Evolutionary conservation across 1,140 invertebrate species (phyloP).

Genomic region (Diabrotica undecimpunctata): DNA sequence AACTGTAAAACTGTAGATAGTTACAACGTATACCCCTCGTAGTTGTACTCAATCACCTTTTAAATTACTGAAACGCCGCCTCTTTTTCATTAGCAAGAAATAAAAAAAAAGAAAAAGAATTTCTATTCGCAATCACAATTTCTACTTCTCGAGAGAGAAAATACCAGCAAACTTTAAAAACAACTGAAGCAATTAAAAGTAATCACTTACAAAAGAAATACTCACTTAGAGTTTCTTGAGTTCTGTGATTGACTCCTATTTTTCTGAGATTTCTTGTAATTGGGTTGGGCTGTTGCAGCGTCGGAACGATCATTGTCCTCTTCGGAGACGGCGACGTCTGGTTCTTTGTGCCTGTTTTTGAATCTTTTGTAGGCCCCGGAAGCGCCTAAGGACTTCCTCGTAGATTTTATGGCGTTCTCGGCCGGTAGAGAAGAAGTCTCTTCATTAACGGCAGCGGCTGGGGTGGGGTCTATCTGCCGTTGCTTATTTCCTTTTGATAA

Average conservation of each 20-base stretch:
- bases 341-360: slow-evolving; percentile 43
- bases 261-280: slow-evolving; percentile 34
- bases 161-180: too few relatives aligned
- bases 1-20: too few relatives aligned
- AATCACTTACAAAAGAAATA: slow-evolving; percentile 14
- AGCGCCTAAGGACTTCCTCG: slow-evolving; percentile 50
- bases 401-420: slow-evolving; percentile 51
- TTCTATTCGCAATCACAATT: too few relatives aligned
- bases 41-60: too few relatives aligned
- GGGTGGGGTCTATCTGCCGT: slow-evolving; percentile 60
- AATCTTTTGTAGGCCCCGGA: slow-evolving; percentile 38
- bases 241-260: slow-evolving; percentile 28
- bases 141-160: too few relatives aligned
- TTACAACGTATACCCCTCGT: too few relatives aligned
- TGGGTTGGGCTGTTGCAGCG: slow-evolving; percentile 32
- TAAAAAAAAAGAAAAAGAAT: too few relatives aligned
- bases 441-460: slow-evolving; percentile 53
- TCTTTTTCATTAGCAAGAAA: too few relatives aligned
- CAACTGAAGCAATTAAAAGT: slow-evolving; percentile 11
- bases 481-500: slow-evolving; percentile 52
- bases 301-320: slow-evolving; percentile 34
- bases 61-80: too few relatives aligned
- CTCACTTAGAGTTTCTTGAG: slow-evolving; percentile 41
- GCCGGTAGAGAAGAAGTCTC: slow-evolving; percentile 51
- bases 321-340: slow-evolving; percentile 39